A percentile compares a stretch with the other conserved stretches of the same genome.
Evolutionary conservation across 2,113 vertebrate genomes (phyloP).

Genomic region (Semicossyphus pulcher): DNA sequence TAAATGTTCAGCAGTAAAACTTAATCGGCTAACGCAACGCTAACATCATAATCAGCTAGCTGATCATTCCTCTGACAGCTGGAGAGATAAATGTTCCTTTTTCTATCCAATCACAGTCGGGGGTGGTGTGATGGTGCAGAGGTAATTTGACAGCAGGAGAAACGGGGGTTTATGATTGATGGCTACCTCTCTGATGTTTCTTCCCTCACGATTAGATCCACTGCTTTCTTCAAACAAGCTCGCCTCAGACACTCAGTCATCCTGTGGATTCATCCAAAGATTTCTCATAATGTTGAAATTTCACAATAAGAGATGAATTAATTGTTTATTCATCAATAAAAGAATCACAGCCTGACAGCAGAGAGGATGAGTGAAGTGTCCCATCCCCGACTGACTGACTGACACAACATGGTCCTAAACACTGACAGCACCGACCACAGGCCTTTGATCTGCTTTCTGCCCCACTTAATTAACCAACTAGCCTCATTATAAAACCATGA

Average conservation of each 20-base stretch:
- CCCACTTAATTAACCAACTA: constrained; percentile 60
- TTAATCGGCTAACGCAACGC: constrained; percentile 19
- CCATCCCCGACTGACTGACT: too few relatives aligned
- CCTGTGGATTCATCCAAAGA: constrained; percentile 13
- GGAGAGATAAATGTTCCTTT: constrained; percentile 53
- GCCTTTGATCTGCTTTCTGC: constrained; percentile 63
- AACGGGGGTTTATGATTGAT: constrained; percentile 56
- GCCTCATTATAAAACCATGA: constrained; percentile 63
- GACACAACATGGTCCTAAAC: constrained; percentile 10
- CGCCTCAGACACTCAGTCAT: constrained; percentile 61
- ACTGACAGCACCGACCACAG: constrained; percentile 23
- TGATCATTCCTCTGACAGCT: constrained; percentile 60
- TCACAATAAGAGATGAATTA: too few relatives aligned
- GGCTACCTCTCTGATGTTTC: constrained; percentile 12
- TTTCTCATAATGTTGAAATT: too few relatives aligned
- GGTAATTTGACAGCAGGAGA: constrained; percentile 57
- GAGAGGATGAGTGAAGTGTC: too few relatives aligned
- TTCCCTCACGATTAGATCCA: constrained; percentile 45
- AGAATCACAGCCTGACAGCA: too few relatives aligned
- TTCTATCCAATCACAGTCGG: constrained; percentile 33
- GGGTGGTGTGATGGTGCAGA: constrained; percentile 45
- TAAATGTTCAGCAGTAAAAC: constrained; percentile 30
- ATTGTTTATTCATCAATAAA: too few relatives aligned
- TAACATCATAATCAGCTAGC: constrained; percentile 60
- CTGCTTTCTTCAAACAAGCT: constrained; percentile 50